Conservation (phyloP, 1,140 invertebrate genomes). For the Streblospio benedicti region DNA sequence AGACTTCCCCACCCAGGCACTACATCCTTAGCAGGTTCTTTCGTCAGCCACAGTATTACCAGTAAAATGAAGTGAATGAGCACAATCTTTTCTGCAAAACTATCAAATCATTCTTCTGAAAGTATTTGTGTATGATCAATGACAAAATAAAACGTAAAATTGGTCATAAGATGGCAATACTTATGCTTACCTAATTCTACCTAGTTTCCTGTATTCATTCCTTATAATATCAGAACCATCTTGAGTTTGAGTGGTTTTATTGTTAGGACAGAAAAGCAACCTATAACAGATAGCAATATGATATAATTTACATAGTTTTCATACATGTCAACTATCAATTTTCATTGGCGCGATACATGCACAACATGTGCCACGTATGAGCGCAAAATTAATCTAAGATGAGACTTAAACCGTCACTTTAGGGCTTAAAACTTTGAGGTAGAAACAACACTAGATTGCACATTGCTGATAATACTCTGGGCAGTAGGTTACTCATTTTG, state of each 20-base stretch:
- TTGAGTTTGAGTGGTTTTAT: not conserved
- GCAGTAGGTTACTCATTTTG: no score
- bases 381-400: no score
- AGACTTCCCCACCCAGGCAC: conserved; percentile 56
- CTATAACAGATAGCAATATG: no score
- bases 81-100: conserved; percentile 47
- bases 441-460: no score
- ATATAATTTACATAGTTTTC: no score
- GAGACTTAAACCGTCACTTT: not conserved
- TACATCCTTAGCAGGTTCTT: conserved; percentile 66
- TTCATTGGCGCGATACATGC: no score
- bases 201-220: conserved; percentile 13
- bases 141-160: not conserved
- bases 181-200: conserved; percentile 10
- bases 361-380: no score
- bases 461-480: no score
- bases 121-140: no score
- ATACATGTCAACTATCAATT: no score
- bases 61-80: conserved; percentile 65
- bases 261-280: not conserved
- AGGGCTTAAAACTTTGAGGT: no score
- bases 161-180: not conserved
- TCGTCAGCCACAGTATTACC: conserved; percentile 76
- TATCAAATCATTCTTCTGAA: not conserved
- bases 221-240: conserved; percentile 5